Conservation (phyloP, 53 echinoderm and acorn worm species). For the Paelopatides confundens region DNA sequence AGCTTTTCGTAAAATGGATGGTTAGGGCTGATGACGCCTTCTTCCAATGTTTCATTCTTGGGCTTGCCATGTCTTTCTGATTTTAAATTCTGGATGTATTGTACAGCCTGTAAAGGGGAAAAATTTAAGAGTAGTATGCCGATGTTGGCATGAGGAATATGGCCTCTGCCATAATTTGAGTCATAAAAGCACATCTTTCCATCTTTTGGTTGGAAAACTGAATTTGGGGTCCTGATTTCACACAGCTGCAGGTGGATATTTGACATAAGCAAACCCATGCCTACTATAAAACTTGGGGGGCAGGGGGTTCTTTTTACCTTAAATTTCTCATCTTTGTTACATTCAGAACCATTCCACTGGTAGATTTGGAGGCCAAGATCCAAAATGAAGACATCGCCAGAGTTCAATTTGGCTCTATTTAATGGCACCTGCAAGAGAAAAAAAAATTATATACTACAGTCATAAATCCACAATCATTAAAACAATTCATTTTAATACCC, state of each 20-base stretch:
- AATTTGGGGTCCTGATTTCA: too few species aligned
- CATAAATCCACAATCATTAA: too few species aligned
- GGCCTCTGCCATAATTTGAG: too few species aligned
- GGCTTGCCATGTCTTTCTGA: conserved; percentile 76
- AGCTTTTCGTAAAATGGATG: conserved; percentile 65
- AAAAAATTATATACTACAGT: neutral
- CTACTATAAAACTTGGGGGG: too few species aligned
- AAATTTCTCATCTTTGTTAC: conserved; percentile 91
- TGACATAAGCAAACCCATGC: too few species aligned
- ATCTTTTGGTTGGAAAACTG: too few species aligned
- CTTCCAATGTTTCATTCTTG: conserved; percentile 68
- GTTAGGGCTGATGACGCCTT: conserved; percentile 16
- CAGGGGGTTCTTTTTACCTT: too few species aligned
- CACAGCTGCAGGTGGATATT: too few species aligned
- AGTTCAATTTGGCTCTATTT: conserved; percentile 68
- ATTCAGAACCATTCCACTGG: conserved; percentile 84
- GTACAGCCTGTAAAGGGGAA: conserved; percentile 65
- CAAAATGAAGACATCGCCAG: conserved; percentile 89
- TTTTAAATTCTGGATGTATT: conserved; percentile 73
- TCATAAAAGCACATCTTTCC: too few species aligned
- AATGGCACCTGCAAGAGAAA: conserved; percentile 58
- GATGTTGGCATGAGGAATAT: too few species aligned
- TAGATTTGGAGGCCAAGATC: conserved; percentile 83
- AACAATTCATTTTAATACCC: too few species aligned
- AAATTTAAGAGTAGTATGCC: too few species aligned